phyloP scores from a whole-genome alignment of 1,140 invertebrate species.

The Idris sp. region DNA sequence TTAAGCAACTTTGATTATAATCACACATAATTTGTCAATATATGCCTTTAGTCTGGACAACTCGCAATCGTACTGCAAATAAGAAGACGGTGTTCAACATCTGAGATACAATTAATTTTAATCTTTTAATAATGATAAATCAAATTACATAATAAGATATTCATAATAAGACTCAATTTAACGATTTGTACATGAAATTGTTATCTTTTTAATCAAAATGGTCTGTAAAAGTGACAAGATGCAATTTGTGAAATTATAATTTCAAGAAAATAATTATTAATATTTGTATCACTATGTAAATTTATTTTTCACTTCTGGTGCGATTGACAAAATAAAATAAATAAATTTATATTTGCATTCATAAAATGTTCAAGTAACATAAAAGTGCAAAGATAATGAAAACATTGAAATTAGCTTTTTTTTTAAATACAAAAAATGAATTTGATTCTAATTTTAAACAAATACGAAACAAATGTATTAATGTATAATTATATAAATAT shows the following conservation, averaged over 20 bases:
- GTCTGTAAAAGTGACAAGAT: conserved; percentile 19
- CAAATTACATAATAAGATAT: conserved; percentile 15
- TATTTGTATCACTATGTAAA: conserved; percentile 16
- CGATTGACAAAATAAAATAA: no score
- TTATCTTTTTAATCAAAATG: conserved; percentile 40
- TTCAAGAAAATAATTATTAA: conserved; percentile 2
- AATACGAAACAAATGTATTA: conserved; percentile 40
- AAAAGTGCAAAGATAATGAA: conserved; percentile 49
- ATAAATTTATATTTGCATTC: no score
- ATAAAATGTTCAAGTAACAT: no score
- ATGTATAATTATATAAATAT: conserved; percentile 43
- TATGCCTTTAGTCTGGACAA: conserved; percentile 26
- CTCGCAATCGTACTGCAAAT: conserved; percentile 44
- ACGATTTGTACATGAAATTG: conserved; percentile 37
- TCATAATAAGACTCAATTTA: conserved; percentile 38
- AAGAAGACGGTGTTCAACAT: conserved; percentile 25
- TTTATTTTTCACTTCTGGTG: conserved; percentile 15
- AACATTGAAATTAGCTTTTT: conserved; percentile 4
- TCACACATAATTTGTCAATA: conserved; percentile 8
- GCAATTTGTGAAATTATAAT: conserved; percentile 16
- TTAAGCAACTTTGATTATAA: conserved; percentile 20
- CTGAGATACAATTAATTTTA: conserved; percentile 19
- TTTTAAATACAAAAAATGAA: conserved; percentile 2
- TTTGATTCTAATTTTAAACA: conserved; percentile 7
- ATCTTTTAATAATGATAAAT: conserved; percentile 22